Evolutionary conservation across 2,888 invertebrate genomes (phyloP), one percentile per base, ranked within the genome.

Genomic region (Bombyx huttoni): DNA sequence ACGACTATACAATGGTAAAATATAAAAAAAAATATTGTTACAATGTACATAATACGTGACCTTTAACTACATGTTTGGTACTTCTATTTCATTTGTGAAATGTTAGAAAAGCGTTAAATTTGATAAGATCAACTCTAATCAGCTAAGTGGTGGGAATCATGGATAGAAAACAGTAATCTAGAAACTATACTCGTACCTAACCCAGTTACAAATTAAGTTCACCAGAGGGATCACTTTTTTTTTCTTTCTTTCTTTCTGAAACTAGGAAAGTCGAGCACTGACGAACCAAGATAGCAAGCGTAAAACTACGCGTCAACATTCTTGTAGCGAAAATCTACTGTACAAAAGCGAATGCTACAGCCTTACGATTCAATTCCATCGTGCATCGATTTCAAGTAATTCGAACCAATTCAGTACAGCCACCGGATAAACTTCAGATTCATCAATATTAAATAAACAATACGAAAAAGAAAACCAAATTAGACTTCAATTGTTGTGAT

Each of bases 1-100:
- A 80, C 77, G 75, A 78, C 88, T 88, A 87, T 87, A 88, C 88
- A 88, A 84, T 88, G 87, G 86, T 88, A 86, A 85, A 87, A 84
- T 83, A 85, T 81, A 81, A 83, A 81, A 63, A 83, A 82, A 76
- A 74, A 79, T 79, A 78, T 83, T 77, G 79, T 84, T 84, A 83
- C 79, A 87, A 88, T 87, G 76, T 88, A 88, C 88, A 88, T 83
- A 85, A 83, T 84, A 84, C 78, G 86, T 82, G 81, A 84, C 78
- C 73, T 74, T 82, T 86, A 88, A 81, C 88, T 86, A 87, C 75
- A 68, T 81, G 86, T 87, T 87, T 87, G 87, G 88, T 87, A 87
- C 83, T 85, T 84, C 81, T 85, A 86, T 83, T 78, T 73, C 75
- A 71, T 70, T 78, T 74, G 73, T 70, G 77, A 73, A 70, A 62